Percentiles rank a stretch among this genome's conserved stretches.
phyloP scores from a whole-genome alignment of 2,797 vertebrate species.

The Characodon lateralis region DNA sequence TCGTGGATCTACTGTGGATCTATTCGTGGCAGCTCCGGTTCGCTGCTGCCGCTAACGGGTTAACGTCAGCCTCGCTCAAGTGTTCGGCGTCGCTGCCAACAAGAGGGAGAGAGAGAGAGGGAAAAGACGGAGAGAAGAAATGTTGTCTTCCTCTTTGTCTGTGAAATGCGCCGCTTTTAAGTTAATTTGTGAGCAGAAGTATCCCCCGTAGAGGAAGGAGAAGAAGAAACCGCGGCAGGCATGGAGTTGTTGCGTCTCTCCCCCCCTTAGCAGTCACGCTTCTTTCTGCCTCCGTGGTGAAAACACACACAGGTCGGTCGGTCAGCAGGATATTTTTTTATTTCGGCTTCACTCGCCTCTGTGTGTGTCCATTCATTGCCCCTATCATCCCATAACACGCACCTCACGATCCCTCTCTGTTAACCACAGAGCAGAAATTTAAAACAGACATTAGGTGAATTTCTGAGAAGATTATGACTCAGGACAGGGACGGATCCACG shows the following conservation, averaged over 20 bases:
- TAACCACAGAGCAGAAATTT: slow-evolving; percentile 15
- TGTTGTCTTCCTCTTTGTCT: slow-evolving; percentile 16
- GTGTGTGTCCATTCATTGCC: slow-evolving; percentile 47
- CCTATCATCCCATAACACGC: slow-evolving; percentile 11
- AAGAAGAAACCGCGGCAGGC: slow-evolving; percentile 49
- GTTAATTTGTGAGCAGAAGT: slow-evolving; percentile 35
- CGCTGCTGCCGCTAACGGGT: slow-evolving; percentile 49
- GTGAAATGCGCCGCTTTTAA: slow-evolving; percentile 22
- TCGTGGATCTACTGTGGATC: slow-evolving; percentile 60
- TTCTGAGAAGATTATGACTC: slow-evolving; percentile 9
- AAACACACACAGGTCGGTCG: slow-evolving; percentile 71
- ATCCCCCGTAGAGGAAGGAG: slow-evolving; percentile 1
- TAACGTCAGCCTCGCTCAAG: slow-evolving; percentile 56
- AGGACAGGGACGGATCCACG: slow-evolving; percentile 11
- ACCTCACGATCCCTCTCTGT: not conserved
- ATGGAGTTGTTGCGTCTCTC: slow-evolving; percentile 47
- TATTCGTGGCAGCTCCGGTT: slow-evolving; percentile 65
- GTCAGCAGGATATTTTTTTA: slow-evolving; percentile 37
- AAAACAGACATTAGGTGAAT: not conserved
- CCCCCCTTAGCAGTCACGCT: slow-evolving; percentile 67
- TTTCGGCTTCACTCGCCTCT: slow-evolving; percentile 62
- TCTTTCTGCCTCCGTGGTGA: slow-evolving; percentile 60
- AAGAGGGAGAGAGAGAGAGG: not conserved
- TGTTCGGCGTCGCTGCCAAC: slow-evolving; percentile 44
- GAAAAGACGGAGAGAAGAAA: slow-evolving; percentile 13